phyloP scores from a whole-genome alignment of 2,113 vertebrate genomes.

The Mesocricetus auratus region DNA sequence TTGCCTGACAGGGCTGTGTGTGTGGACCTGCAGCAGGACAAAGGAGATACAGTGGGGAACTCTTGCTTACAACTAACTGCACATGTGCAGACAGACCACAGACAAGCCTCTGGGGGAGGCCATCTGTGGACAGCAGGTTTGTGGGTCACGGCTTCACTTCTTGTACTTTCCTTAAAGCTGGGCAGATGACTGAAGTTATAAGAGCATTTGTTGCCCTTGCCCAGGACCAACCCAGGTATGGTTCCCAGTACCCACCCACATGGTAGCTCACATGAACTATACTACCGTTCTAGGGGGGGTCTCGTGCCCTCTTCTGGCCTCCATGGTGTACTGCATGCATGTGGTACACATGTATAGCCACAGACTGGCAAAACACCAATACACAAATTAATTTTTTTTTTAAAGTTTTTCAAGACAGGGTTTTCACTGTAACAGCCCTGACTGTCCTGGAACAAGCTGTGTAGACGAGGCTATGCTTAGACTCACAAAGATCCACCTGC shows the following conservation, averaged over 20 bases:
- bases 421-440: no score
- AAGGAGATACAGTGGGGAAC: accelerated
- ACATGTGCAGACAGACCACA: neutral
- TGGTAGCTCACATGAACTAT: neutral
- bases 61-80: neutral
- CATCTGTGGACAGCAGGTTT: neutral
- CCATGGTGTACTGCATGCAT: neutral
- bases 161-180: neutral
- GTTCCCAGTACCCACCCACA: neutral
- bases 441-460: no score
- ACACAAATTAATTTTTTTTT: no score
- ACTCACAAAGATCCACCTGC: no score
- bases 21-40: neutral
- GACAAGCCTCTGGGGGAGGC: neutral
- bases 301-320: neutral
- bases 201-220: neutral
- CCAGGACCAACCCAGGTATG: neutral
- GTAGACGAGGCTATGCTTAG: no score
- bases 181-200: neutral
- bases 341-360: neutral
- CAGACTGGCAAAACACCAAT: neutral
- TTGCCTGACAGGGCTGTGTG: neutral
- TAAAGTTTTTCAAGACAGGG: no score
- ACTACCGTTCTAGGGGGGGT: neutral
- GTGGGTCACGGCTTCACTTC: neutral